phyloP scores from a whole-genome alignment of 2,113 vertebrate genomes.

The Platysternon megacephalum region DNA sequence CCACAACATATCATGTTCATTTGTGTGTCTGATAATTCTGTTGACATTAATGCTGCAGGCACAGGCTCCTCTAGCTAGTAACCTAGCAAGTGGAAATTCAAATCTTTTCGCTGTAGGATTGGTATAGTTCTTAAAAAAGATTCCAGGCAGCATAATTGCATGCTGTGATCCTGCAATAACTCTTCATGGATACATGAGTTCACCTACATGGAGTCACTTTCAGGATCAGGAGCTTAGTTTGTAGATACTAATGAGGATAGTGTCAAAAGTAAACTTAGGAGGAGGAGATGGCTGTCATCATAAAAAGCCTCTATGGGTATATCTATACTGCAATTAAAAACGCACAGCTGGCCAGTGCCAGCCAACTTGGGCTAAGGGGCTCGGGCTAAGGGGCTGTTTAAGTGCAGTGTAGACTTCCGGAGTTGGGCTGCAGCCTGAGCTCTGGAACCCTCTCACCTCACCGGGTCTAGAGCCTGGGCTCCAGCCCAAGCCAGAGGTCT shows the following conservation, averaged over 20 bases:
- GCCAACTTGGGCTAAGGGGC: not conserved
- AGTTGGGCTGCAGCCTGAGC: not conserved
- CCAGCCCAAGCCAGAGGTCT: not conserved
- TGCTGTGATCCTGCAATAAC: not conserved
- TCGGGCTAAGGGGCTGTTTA: not conserved
- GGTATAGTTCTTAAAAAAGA: not conserved
- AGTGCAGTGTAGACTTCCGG: not conserved
- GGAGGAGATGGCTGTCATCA: not conserved
- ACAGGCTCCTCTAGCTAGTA: not conserved
- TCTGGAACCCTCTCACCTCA: not conserved
- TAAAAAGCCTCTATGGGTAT: not conserved
- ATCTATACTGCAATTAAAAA: not conserved
- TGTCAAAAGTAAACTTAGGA: not conserved
- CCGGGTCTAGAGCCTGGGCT: not conserved
- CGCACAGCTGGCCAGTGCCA: not conserved
- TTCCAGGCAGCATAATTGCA: not conserved
- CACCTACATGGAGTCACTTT: not conserved
- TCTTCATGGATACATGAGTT: not conserved
- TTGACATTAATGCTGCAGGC: not conserved
- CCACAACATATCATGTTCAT: no score
- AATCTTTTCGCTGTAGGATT: not conserved
- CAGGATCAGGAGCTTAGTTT: not conserved
- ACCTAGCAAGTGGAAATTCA: not conserved
- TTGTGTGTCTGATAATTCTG: no score
- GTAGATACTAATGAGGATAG: not conserved